A percentile compares a stretch with the other conserved stretches of the same genome.
phyloP scores from a whole-genome alignment of 2,113 vertebrate genomes.

The Pagrus major region DNA sequence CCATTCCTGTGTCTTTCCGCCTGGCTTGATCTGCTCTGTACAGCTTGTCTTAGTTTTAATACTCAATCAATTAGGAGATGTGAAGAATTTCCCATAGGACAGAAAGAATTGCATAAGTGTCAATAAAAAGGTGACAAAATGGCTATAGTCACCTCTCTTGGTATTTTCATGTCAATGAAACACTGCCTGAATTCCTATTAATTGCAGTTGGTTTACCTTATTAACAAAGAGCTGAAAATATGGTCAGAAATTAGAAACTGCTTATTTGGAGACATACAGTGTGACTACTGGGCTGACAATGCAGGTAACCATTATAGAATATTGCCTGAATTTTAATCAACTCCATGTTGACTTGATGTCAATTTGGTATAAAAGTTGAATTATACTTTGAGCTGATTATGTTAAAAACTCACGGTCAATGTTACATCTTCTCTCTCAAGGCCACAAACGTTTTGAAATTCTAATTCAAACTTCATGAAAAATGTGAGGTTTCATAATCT shows the following conservation, averaged over 20 bases:
- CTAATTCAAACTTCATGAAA: background rate
- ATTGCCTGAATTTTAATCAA: background rate
- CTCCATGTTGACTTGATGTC: background rate
- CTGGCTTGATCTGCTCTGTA: no score
- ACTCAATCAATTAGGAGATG: background rate
- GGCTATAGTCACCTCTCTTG: background rate
- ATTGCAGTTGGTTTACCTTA: background rate
- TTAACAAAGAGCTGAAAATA: background rate
- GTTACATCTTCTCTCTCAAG: background rate
- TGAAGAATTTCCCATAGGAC: background rate
- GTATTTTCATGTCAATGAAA: background rate
- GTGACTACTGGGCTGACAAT: background rate
- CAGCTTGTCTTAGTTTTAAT: background rate
- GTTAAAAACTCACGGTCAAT: background rate
- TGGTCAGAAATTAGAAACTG: background rate
- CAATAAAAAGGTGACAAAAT: background rate
- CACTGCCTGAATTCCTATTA: background rate
- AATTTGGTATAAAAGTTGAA: background rate
- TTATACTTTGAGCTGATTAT: background rate
- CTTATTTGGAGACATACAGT: background rate
- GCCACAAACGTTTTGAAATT: slow-evolving; percentile 3
- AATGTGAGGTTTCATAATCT: slow-evolving; percentile 35
- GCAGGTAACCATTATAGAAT: background rate
- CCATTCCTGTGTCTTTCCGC: no score
- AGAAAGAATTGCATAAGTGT: background rate